A percentile compares a stretch with the other conserved stretches of the same genome.
Evolutionary conservation across 2,113 vertebrate species (phyloP).

Genomic region (Zosterops pallidus): DNA sequence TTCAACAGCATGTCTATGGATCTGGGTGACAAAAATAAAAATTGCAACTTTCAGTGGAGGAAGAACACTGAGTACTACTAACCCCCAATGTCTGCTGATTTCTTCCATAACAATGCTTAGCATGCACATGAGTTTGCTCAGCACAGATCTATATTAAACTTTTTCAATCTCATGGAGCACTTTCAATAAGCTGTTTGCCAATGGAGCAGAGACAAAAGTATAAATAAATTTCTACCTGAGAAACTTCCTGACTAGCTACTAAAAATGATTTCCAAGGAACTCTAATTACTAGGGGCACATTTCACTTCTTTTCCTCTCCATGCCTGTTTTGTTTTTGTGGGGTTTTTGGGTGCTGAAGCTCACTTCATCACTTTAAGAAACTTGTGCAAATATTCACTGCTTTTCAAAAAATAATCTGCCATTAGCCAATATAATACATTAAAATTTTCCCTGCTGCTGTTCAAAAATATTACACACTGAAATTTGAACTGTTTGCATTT

Average conservation of each 20-base stretch:
- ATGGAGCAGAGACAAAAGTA: not conserved
- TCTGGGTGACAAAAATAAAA: not conserved
- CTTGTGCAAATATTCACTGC: slow-evolving; percentile 16
- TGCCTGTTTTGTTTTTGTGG: not conserved
- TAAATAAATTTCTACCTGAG: not conserved
- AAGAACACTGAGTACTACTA: not conserved
- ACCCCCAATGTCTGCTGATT: not conserved
- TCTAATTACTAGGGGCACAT: not conserved
- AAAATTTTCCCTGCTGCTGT: not conserved
- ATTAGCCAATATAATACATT: slow-evolving; percentile 30
- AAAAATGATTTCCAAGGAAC: not conserved
- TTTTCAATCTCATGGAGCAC: not conserved
- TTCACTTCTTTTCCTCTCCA: not conserved
- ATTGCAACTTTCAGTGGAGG: not conserved
- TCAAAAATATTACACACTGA: slow-evolving; percentile 42
- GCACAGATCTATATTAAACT: not conserved
- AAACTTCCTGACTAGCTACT: not conserved
- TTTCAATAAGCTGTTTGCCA: not conserved
- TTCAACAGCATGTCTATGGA: not conserved
- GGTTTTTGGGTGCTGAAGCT: not conserved
- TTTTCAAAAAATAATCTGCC: slow-evolving; percentile 22
- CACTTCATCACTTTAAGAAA: not conserved
- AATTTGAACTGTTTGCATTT: slow-evolving; percentile 37
- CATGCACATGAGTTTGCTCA: not conserved
- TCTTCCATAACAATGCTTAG: not conserved